Evolutionary conservation across 2,113 vertebrate genomes (phyloP).

Genomic region (Haplochromis vanheusdeni): DNA sequence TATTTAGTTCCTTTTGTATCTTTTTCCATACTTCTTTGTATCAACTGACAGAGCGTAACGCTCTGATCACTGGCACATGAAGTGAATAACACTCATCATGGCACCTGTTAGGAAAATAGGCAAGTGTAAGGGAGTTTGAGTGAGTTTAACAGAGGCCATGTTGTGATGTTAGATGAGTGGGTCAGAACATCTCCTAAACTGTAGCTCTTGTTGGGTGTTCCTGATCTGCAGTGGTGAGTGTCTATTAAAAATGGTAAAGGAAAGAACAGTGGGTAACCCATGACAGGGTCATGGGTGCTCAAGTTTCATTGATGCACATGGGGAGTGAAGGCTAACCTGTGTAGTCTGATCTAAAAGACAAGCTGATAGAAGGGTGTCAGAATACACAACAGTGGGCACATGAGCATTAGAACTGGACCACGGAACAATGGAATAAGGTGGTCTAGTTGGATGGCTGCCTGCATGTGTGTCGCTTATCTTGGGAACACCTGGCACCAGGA

Average conservation of each 20-base stretch:
- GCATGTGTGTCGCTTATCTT: background rate
- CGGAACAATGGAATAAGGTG: background rate
- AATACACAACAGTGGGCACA: background rate
- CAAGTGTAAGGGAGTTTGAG: background rate
- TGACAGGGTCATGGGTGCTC: background rate
- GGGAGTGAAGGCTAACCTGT: background rate
- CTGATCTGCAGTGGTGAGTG: background rate
- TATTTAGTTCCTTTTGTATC: background rate
- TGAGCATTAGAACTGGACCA: background rate
- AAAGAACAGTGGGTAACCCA: background rate
- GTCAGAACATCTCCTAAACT: background rate
- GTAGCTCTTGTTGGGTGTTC: background rate
- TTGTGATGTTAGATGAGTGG: background rate
- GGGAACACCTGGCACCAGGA: background rate
- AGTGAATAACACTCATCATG: background rate
- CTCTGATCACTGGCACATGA: background rate
- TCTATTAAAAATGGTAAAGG: background rate
- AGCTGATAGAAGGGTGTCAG: background rate
- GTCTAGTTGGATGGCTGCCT: background rate
- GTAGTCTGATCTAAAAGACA: background rate
- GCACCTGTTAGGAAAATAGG: background rate
- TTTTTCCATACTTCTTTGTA: background rate
- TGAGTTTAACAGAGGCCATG: background rate
- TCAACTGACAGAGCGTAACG: rapidly evolving
- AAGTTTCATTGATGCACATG: background rate